Evolutionary conservation across 2,113 vertebrate species (phyloP), one percentile per base, ranked within the genome.

Genomic region (Salvator merianae): DNA sequence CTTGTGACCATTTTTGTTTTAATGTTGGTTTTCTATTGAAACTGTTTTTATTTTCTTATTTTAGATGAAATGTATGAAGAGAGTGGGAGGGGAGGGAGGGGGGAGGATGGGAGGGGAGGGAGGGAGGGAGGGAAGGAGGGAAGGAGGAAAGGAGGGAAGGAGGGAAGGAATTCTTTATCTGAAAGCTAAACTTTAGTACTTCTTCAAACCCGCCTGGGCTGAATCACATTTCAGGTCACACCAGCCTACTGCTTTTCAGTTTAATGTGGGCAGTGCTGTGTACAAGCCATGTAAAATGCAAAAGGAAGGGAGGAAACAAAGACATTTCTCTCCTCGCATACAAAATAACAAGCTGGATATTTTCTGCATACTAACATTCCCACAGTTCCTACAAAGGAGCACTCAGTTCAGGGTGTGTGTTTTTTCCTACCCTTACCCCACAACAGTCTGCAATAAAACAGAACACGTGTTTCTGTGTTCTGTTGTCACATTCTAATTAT

Each of bases 241-340:
- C 34, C 66, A 55, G 47, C 83, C 75, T 71, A 79, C 69, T 72
- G 53, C n/a, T 43, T 84, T 47, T 50, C 53, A 72, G 83, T 32
- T 50, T 34, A 34, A 16, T 22, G 38, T 63, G 14, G 76, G 53
- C n/a, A 72, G 74, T 8, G 30, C 28, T 65, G 53, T 32, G 18
- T 50, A 28, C 1, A 12, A 75, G 70, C 38, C 47, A 28, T 59
- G 28, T 70, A 55, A 71, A 53, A 73, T 73, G 80, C 69, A n/a
- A 28, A 63, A 70, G 55, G 18, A 22, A 36, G 53, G 26, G 28
- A 40, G 22, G 53, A 78, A 78, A 84, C 53, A 47, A 78, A 70
- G 66, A 18, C 50, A 79, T 62, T 77, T 77, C 69, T 62, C 82
- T 59, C 50, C 34, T 18, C 26, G 28, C 68, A 79, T 59, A 59